Percentiles rank a stretch among this genome's conserved stretches.
Evolutionary conservation across 1,140 invertebrate species (phyloP).

Genomic region (Laodelphax striatellus): DNA sequence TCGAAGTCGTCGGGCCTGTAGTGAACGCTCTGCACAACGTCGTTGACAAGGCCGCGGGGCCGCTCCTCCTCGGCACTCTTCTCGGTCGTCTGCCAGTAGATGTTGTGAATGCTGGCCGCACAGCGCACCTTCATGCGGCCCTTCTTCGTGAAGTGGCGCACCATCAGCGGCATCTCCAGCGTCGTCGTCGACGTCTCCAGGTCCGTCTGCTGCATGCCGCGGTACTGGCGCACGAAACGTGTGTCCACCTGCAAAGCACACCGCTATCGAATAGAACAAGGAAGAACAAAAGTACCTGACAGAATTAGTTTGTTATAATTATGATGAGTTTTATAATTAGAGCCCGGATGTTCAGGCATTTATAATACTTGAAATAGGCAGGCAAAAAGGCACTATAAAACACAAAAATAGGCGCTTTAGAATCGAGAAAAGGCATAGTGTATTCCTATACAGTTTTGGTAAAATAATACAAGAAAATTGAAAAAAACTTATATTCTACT

Average conservation of each 20-base stretch:
- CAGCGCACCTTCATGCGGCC: constrained; percentile 40
- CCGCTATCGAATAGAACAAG: not conserved
- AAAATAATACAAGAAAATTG: no score
- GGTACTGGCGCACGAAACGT: not conserved
- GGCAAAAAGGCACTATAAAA: no score
- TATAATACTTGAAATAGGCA: no score
- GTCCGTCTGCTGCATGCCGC: not conserved
- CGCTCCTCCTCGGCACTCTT: constrained; percentile 23
- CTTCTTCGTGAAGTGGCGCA: constrained; percentile 36
- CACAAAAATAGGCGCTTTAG: no score
- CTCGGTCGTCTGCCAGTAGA: constrained; percentile 25
- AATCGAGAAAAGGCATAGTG: no score
- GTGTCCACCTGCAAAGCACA: not conserved
- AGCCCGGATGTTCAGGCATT: no score
- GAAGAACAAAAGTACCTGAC: no score
- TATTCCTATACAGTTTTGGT: no score
- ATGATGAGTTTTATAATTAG: no score
- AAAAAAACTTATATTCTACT: no score
- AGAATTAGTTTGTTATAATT: no score
- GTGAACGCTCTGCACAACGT: not conserved
- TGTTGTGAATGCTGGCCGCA: constrained; percentile 22
- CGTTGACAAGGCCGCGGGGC: constrained; percentile 2
- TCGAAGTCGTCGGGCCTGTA: not conserved
- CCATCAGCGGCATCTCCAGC: constrained; percentile 33
- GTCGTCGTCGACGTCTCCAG: constrained; percentile 16